Conservation (phyloP, 2,888 invertebrate species). For the Tetanocera ferruginea region DNA sequence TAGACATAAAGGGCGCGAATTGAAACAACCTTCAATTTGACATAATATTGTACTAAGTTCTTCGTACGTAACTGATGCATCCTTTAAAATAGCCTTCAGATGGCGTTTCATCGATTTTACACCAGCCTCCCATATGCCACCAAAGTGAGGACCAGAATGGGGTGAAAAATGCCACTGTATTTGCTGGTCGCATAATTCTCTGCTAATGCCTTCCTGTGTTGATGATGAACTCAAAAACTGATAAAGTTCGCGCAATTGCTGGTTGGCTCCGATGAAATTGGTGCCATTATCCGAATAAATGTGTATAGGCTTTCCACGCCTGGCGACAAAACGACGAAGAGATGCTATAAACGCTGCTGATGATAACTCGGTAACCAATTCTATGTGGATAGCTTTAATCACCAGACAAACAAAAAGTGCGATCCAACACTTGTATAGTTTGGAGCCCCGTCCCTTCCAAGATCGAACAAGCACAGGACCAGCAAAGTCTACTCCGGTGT, state of each 20-base stretch:
- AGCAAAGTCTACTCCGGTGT: slow-evolving; percentile 51
- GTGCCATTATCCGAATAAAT: slow-evolving; percentile 45
- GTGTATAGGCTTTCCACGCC: slow-evolving; percentile 41
- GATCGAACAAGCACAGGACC: slow-evolving; percentile 49
- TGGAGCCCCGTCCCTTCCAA: slow-evolving; percentile 48
- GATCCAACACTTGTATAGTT: slow-evolving; percentile 52
- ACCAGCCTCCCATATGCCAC: slow-evolving; percentile 37
- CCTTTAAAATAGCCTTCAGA: slow-evolving; percentile 35
- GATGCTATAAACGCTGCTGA: slow-evolving; percentile 54
- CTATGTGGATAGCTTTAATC: slow-evolving; percentile 56
- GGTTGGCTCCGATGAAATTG: slow-evolving; percentile 45
- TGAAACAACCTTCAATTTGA: slow-evolving; percentile 39
- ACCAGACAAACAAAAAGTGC: slow-evolving; percentile 53
- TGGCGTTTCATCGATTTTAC: slow-evolving; percentile 39
- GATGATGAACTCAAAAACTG: slow-evolving; percentile 14
- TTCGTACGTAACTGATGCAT: slow-evolving; percentile 33
- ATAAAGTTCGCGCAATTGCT: slow-evolving; percentile 37
- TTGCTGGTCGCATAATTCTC: slow-evolving; percentile 18
- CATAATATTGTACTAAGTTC: slow-evolving; percentile 39
- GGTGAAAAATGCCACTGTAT: slow-evolving; percentile 61
- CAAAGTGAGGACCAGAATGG: slow-evolving; percentile 49
- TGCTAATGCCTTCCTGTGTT: slow-evolving; percentile 13
- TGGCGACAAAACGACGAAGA: slow-evolving; percentile 53
- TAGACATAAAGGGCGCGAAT: slow-evolving; percentile 4
- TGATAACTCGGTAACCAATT: slow-evolving; percentile 48